Evolutionary conservation across 2,888 invertebrate genomes (phyloP).

Genomic region (Daptonema setosum): DNA sequence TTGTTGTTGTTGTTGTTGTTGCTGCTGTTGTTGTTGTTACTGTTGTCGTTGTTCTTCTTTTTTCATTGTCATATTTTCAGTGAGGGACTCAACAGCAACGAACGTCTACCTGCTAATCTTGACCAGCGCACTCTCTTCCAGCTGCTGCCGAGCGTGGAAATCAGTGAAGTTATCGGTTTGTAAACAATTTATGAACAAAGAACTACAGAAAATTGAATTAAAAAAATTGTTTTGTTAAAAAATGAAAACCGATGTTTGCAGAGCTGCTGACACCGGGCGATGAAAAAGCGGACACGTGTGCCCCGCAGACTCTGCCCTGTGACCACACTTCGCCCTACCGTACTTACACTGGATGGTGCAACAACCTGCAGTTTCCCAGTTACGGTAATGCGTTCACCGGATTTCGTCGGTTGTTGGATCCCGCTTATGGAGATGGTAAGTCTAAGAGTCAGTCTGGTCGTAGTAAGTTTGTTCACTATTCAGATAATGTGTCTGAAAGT

Average conservation of each 20-base stretch:
- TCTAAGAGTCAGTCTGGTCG: too few species aligned
- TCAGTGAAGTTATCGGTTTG: constrained; percentile 16
- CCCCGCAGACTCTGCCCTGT: constrained; percentile 24
- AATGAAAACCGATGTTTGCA: not conserved
- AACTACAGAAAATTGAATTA: not conserved
- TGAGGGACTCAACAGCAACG: constrained; percentile 15
- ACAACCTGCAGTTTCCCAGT: constrained; percentile 50
- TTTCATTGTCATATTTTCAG: too few species aligned
- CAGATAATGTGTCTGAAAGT: too few species aligned
- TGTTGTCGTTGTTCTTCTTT: too few species aligned
- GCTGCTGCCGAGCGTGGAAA: constrained; percentile 21
- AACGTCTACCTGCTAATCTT: constrained; percentile 19
- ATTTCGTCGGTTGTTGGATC: constrained; percentile 53
- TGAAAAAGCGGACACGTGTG: constrained; percentile 10
- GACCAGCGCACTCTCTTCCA: constrained; percentile 18
- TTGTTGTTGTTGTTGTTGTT: too few species aligned
- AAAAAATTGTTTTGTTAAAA: not conserved
- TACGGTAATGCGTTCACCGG: constrained; percentile 63
- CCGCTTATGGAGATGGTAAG: constrained; percentile 56
- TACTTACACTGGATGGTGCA: constrained; percentile 68
- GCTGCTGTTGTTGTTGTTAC: too few species aligned
- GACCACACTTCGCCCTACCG: constrained; percentile 39
- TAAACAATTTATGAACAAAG: not conserved
- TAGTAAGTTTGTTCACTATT: too few species aligned
- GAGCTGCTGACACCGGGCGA: not conserved